A percentile compares a stretch with the other conserved stretches of the same genome.
Evolutionary conservation across 1,140 invertebrate genomes (phyloP).

Genomic region (Harlomillsia oculata): DNA sequence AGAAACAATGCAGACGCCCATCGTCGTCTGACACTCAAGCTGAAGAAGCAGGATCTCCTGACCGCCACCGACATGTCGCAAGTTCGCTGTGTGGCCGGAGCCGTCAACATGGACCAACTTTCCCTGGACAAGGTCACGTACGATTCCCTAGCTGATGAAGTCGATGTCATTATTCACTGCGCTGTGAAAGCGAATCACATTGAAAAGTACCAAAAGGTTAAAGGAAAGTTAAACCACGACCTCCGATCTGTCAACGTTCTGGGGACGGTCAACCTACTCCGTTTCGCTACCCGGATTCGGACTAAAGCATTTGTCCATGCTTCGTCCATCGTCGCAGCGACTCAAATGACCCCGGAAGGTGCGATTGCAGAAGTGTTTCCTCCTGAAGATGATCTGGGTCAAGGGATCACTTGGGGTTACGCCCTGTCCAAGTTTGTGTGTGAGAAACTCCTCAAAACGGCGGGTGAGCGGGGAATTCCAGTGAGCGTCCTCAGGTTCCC

Average conservation of each 20-base stretch:
- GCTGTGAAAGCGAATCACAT: conserved; percentile 2
- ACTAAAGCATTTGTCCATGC: conserved; percentile 14
- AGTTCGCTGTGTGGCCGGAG: conserved; percentile 1
- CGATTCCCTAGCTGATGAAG: neutral
- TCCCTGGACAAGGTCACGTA: neutral
- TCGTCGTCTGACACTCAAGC: neutral
- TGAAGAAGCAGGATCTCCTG: neutral
- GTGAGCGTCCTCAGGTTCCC: conserved; percentile 9
- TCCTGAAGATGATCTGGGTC: neutral
- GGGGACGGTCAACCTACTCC: neutral
- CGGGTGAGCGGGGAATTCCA: conserved; percentile 2
- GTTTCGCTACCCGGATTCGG: neutral
- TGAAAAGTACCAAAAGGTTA: neutral
- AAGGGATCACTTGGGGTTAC: conserved; percentile 9
- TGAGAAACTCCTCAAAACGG: conserved; percentile 8
- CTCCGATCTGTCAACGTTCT: neutral
- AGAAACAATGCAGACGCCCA: conserved; percentile 1
- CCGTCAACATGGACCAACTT: neutral
- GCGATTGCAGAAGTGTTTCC: conserved; percentile 1
- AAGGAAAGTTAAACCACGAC: neutral
- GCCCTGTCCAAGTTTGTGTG: conserved; percentile 7
- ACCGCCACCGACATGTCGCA: neutral
- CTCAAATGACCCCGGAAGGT: neutral
- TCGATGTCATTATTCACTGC: conserved; percentile 2
- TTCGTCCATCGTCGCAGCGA: conserved; percentile 11